These are phyloP conservation scores for Clarias laeviceps DNA, from an alignment of 2,797 vertebrate genomes.

Conservation along the genomic window DNA sequence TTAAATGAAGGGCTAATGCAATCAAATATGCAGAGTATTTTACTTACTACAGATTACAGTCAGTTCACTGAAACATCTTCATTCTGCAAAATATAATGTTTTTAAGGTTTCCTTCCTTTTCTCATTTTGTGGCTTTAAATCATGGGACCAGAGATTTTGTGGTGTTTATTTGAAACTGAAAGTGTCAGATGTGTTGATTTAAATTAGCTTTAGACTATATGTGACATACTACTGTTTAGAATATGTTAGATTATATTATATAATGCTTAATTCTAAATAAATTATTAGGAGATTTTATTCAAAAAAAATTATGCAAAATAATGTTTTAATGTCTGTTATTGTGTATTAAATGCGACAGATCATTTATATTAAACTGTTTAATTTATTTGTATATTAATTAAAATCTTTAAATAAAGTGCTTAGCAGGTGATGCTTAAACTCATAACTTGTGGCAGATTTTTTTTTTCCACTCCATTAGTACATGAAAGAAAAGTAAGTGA, in stretches of 20 bases:
- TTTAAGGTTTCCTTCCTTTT: neutral
- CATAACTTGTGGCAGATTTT: neutral
- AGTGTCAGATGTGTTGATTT: constrained; percentile 50
- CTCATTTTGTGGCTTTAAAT: constrained; percentile 1
- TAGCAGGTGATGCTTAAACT: neutral
- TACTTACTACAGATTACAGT: neutral
- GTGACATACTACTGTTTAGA: constrained; percentile 24
- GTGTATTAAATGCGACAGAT: constrained; percentile 37
- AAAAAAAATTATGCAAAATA: constrained; percentile 59
- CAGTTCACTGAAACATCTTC: neutral
- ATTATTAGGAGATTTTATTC: constrained; percentile 70
- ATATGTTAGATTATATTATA: constrained; percentile 34
- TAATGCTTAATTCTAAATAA: constrained; percentile 63
- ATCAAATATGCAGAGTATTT: neutral
- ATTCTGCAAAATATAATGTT: constrained; percentile 11
- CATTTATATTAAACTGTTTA: neutral
- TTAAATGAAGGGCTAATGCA: neutral
- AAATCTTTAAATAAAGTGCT: constrained; percentile 2
- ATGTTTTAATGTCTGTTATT: constrained; percentile 36
- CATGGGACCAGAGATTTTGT: constrained; percentile 38
- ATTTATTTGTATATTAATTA: neutral
- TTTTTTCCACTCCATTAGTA: no score
- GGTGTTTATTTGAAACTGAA: constrained; percentile 21
- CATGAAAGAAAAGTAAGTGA: no score
- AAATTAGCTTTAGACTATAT: constrained; percentile 49